Evolutionary conservation across 2,113 vertebrate genomes (phyloP), one percentile per base, ranked within the genome.

Genomic region (Paratilapia polleni): DNA sequence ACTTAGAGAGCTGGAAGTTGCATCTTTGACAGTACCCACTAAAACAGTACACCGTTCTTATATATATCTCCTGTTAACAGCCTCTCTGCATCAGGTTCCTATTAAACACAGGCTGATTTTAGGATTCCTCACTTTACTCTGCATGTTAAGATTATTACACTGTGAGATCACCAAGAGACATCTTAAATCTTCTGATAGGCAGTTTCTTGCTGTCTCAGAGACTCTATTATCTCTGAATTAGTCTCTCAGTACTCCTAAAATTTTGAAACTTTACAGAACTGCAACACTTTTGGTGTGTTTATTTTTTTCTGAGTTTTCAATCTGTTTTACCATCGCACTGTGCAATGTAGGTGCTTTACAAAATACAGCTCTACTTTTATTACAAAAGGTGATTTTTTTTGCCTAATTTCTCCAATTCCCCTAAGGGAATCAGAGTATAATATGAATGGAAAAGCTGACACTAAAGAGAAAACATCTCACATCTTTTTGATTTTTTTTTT

Each of bases 41-140:
- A 22, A 76, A 76, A 59, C 43, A 34, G 22, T 52, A 73, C 13
- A 19, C 22, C 10, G 26, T 34, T 6, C 26, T 74, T 36, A 4
- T 66, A 4, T 66, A 70, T 13, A 47, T 66, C 4, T 79, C 15
- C 54, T 4, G 26, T 52, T 80, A 76, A 41, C 20, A n/a, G 41
- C 26, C 24, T 66, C 13, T 47, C 63, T 60, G 24, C 73, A 63
- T 12, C 56, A 61, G 41, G 20, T 22, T 66, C 34, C 11, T 43
- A 61, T 88, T 84, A 87, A 81, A 84, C 84, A 80, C 34, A 62
- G 64, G 7, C 60, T 41, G 62, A 80, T 63, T 61, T 82, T 84
- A 70, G 75, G 60, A 70, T 68, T 75, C 6, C 24, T 64, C 74
- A n/a, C 56, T 34, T 58, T 9, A 41, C 60, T 63, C 36, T 19